phyloP scores from a whole-genome alignment of 2,113 vertebrate species.

The Bungarus multicinctus region DNA sequence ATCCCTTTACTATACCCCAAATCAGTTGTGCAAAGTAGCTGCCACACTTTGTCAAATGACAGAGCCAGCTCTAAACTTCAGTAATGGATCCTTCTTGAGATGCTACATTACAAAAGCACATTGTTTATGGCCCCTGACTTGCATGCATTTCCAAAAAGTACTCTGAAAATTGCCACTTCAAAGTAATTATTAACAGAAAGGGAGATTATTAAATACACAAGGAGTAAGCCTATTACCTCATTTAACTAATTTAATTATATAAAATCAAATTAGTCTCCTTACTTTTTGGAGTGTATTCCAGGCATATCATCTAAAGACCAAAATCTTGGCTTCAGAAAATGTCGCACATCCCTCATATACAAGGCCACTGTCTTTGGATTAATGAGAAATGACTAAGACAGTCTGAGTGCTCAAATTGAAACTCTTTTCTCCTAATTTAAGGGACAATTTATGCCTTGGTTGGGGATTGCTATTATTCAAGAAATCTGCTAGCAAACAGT shows the following conservation, averaged over 20 bases:
- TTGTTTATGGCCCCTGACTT: not conserved
- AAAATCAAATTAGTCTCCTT: not conserved
- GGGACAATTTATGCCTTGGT: accelerated
- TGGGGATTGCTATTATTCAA: not conserved
- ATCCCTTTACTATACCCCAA: not conserved
- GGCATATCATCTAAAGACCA: not conserved
- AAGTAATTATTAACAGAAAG: not conserved
- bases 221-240: not conserved
- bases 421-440: not conserved
- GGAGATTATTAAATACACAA: not conserved
- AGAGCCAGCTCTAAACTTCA: not conserved
- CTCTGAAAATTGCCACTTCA: not conserved
- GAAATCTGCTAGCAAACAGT: not conserved
- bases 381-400: not conserved
- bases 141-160: not conserved
- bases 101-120: not conserved
- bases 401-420: not conserved
- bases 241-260: not conserved
- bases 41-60: not conserved
- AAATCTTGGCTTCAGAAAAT: not conserved
- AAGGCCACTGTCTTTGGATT: not conserved
- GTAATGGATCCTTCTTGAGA: not conserved
- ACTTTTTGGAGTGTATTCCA: not conserved
- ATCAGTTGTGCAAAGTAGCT: not conserved
- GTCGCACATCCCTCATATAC: not conserved